Evolutionary conservation across 2,113 vertebrate species (phyloP).

Genomic region (Hippocampus barbouri): DNA sequence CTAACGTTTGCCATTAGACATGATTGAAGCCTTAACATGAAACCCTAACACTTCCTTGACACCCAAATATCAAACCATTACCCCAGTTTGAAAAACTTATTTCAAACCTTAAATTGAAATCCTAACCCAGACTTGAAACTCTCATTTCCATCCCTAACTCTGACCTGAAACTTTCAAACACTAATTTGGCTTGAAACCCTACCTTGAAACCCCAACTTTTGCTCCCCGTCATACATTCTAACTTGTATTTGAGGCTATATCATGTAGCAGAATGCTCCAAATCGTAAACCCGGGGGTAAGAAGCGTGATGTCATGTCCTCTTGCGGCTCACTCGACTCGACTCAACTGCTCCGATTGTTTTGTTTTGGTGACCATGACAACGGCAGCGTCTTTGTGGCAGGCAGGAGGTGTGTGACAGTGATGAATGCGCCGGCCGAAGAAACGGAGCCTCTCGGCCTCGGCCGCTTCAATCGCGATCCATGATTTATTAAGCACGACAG

Average conservation of each 20-base stretch:
- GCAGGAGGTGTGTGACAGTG: conserved; percentile 66
- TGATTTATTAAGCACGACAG: neutral
- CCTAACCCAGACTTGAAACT: neutral
- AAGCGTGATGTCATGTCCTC: neutral
- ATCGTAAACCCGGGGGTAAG: neutral
- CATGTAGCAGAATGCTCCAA: neutral
- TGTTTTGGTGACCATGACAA: conserved; percentile 64
- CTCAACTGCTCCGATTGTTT: conserved; percentile 25
- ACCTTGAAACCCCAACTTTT: neutral
- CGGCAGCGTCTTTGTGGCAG: conserved; percentile 52
- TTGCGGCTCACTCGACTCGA: neutral
- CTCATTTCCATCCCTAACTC: neutral
- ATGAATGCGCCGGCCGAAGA: conserved; percentile 72
- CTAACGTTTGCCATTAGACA: neutral
- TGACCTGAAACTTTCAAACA: neutral
- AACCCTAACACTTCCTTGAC: neutral
- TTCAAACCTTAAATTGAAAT: neutral
- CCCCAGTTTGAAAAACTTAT: neutral
- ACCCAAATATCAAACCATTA: neutral
- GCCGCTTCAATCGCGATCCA: neutral
- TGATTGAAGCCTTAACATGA: neutral
- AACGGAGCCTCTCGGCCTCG: neutral
- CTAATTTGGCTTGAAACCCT: neutral
- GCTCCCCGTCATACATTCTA: neutral
- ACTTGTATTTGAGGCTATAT: neutral